phyloP scores from a whole-genome alignment of 2,797 vertebrate species.

The Echiichthys vipera region DNA sequence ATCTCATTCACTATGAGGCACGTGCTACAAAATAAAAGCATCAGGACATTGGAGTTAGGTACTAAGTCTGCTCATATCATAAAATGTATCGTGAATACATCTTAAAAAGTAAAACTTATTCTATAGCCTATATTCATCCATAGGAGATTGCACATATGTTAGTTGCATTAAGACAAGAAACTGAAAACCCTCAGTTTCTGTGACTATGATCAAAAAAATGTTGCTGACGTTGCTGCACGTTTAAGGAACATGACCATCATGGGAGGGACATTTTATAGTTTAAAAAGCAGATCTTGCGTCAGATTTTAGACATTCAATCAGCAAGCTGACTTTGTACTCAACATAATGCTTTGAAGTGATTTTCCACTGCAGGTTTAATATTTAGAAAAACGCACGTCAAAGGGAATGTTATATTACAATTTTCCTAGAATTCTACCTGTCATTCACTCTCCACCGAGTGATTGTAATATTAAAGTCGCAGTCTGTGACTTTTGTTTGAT shows the following conservation, averaged over 20 bases:
- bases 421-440: not conserved
- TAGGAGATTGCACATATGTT: not conserved
- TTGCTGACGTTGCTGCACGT: too few species aligned
- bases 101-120: not conserved
- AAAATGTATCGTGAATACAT: not conserved
- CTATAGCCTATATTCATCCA: not conserved
- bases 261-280: not conserved
- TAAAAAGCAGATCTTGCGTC: not conserved
- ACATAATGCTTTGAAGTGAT: not conserved
- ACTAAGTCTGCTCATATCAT: not conserved
- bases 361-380: not conserved
- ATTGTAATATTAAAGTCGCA: not conserved
- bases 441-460: not conserved
- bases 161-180: too few species aligned
- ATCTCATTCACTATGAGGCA: not conserved
- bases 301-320: not conserved
- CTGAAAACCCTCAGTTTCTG: too few species aligned
- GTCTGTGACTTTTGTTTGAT: too few species aligned
- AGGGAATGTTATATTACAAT: not conserved
- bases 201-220: too few species aligned
- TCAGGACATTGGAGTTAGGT: not conserved
- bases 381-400: not conserved
- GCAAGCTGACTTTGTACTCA: not conserved
- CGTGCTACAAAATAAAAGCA: not conserved
- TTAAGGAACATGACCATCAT: not conserved